Percentiles rank a stretch among this genome's conserved stretches.
phyloP scores from a whole-genome alignment of 2,888 invertebrate species.

The Morpho helenor region DNA sequence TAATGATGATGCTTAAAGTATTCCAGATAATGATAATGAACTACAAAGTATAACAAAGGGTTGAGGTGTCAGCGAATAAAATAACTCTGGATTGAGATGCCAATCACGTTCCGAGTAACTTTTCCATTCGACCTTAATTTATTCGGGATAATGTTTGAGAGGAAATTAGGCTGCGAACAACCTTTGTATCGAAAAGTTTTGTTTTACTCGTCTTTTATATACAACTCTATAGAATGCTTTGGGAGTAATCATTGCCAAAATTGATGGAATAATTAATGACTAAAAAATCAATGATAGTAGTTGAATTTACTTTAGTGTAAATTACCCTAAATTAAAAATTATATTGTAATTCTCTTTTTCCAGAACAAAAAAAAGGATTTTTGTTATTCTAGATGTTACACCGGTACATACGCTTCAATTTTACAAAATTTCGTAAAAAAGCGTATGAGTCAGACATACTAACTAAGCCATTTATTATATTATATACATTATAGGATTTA shows the following conservation, averaged over 20 bases:
- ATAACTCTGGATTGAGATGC: conserved; percentile 24
- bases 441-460: too few species aligned
- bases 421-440: too few species aligned
- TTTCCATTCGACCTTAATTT: conserved; percentile 33
- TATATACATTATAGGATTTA: too few species aligned
- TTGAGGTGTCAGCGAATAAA: conserved; percentile 5
- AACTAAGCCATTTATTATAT: too few species aligned
- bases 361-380: too few species aligned
- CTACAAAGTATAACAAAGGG: not conserved
- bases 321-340: not conserved
- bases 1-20: not conserved
- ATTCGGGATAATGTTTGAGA: conserved; percentile 38
- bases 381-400: too few species aligned
- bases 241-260: not conserved
- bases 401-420: too few species aligned
- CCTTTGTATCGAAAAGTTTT: conserved; percentile 27
- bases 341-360: not conserved
- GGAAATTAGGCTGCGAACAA: conserved; percentile 36
- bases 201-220: conserved; percentile 1
- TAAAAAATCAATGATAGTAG: not conserved
- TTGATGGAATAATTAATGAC: not conserved
- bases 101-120: conserved; percentile 20
- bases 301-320: not conserved
- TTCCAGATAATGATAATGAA: not conserved
- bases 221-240: not conserved